phyloP scores from a whole-genome alignment of 2,797 vertebrate genomes.

The Cuniculus paca region DNA sequence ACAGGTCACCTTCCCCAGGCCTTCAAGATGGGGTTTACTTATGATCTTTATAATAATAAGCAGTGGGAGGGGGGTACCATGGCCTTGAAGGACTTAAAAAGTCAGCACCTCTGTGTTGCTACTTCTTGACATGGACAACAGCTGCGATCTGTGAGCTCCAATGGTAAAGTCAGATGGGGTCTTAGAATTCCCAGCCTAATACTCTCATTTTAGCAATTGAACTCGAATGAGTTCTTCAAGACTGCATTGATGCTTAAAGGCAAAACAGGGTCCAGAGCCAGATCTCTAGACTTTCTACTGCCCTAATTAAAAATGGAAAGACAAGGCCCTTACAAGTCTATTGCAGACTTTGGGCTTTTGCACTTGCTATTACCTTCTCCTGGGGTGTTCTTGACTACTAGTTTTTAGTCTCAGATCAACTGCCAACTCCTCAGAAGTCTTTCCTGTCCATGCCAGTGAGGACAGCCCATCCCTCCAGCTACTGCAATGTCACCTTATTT shows the following conservation, averaged over 20 bases:
- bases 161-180: background rate
- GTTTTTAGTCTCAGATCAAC: background rate
- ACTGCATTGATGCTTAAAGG: background rate
- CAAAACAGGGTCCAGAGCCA: background rate
- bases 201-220: background rate
- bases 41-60: background rate
- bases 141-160: background rate
- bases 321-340: background rate
- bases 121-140: accelerated
- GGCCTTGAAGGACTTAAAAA: background rate
- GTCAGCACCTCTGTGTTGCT: background rate
- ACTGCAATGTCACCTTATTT: background rate
- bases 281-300: background rate
- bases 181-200: background rate
- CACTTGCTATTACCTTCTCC: background rate
- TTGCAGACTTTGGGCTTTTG: background rate
- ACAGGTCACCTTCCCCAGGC: background rate
- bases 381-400: background rate
- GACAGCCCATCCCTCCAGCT: background rate
- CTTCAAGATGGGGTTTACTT: background rate
- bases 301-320: constrained; percentile 34
- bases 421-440: background rate
- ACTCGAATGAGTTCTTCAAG: background rate
- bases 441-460: background rate
- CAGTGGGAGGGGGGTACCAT: background rate